A percentile compares a stretch with the other conserved stretches of the same genome.
Conservation (phyloP, 2,797 vertebrate genomes). For the Lateolabrax maculatus region DNA sequence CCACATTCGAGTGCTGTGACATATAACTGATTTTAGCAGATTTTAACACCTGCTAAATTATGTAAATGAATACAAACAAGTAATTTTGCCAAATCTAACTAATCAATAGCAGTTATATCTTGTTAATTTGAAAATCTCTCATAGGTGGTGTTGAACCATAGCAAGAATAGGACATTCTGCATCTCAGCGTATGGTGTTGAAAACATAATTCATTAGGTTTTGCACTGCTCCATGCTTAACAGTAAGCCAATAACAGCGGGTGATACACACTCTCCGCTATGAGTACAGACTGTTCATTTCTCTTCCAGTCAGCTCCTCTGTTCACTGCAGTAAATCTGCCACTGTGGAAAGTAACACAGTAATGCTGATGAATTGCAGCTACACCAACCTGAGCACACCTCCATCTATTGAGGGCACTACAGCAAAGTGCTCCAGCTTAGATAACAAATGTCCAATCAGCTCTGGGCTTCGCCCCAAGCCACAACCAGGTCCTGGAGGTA, state of each 20-base stretch:
- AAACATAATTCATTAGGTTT: conserved; percentile 64
- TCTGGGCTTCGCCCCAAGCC: conserved; percentile 44
- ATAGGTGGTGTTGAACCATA: background rate
- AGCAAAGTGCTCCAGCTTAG: conserved; percentile 51
- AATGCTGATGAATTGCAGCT: conserved; percentile 79
- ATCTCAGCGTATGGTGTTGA: conserved; percentile 26
- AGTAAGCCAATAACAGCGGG: conserved; percentile 50
- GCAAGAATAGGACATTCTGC: conserved; percentile 19
- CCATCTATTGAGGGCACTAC: conserved; percentile 54
- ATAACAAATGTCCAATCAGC: conserved; percentile 72
- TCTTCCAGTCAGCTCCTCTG: conserved; percentile 71
- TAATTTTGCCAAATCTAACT: background rate
- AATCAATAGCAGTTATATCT: background rate
- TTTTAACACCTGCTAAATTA: conserved; percentile 1
- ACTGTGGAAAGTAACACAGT: conserved; percentile 65
- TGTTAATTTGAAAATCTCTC: background rate
- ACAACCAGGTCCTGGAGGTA: conserved; percentile 23
- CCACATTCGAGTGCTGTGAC: background rate
- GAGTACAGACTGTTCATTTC: conserved; percentile 71
- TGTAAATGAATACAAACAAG: background rate
- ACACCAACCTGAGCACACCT: conserved; percentile 57
- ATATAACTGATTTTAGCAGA: background rate
- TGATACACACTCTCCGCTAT: conserved; percentile 66
- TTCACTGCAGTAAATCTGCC: conserved; percentile 76
- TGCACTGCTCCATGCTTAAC: conserved; percentile 36